Percentiles rank a stretch among this genome's conserved stretches.
Evolutionary conservation across 2,113 vertebrate species (phyloP).

Genomic region (Stegastes partitus): DNA sequence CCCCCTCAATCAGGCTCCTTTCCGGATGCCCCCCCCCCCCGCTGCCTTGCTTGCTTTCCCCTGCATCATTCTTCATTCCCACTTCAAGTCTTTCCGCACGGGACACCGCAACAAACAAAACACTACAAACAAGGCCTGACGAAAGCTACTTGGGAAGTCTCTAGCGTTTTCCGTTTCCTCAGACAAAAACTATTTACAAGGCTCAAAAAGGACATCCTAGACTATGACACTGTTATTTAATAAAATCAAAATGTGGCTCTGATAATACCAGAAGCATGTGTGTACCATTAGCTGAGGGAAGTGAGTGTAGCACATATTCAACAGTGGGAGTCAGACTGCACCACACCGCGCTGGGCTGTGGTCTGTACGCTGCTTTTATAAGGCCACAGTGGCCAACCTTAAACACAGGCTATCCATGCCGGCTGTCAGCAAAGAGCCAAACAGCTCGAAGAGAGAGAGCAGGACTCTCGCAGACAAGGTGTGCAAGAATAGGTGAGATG

Average conservation of each 20-base stretch:
- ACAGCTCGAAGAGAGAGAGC: slow-evolving; percentile 12
- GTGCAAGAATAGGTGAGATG: slow-evolving; percentile 1
- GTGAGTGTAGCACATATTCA: slow-evolving; percentile 12
- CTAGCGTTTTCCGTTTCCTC: slow-evolving; percentile 3
- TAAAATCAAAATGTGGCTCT: not conserved
- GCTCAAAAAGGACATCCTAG: not conserved
- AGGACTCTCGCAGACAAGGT: slow-evolving; percentile 11
- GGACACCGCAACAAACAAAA: slow-evolving; percentile 17
- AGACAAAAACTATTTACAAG: slow-evolving; percentile 19
- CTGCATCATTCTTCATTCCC: not conserved
- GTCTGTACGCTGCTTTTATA: slow-evolving; percentile 52
- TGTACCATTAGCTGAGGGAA: slow-evolving; percentile 1
- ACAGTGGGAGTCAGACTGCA: slow-evolving; percentile 16
- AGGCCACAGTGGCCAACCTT: slow-evolving; percentile 56
- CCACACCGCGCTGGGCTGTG: slow-evolving; percentile 35
- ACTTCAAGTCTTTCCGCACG: not conserved
- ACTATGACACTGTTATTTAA: not conserved
- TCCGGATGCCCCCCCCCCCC: not conserved
- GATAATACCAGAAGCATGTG: not conserved
- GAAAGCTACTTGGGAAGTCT: not conserved
- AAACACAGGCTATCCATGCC: slow-evolving; percentile 61
- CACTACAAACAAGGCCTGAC: slow-evolving; percentile 2
- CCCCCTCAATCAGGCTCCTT: slow-evolving; percentile 4
- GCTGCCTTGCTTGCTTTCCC: not conserved
- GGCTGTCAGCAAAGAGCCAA: slow-evolving; percentile 35